Base-by-base conservation (phyloP, 2,113 vertebrate species). In the Odontesthes bonariensis region DNA sequence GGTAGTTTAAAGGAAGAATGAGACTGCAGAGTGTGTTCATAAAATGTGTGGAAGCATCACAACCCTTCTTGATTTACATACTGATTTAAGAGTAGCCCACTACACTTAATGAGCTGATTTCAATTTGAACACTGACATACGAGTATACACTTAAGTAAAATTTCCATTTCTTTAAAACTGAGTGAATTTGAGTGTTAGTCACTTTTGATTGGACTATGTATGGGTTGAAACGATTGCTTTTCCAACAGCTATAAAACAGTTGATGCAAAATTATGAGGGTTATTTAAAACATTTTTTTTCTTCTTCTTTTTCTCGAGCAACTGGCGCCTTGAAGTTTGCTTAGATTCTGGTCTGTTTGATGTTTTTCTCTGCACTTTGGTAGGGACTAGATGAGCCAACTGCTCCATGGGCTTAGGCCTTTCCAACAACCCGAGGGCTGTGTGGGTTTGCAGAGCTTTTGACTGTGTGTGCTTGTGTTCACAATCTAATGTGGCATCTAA, bases 401-500 rank as follows among this genome's bases (percentile, higher is more conserved):
- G 88, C 80, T 86, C 65, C 79, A 64, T 35, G 60, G 77, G 79
- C 58, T 85, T 75, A 57, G 63, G 68, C 35, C 59, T 84, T 74
- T 84, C 79, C 88, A 89, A 86, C 77, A 88, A 86, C 85, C 71
- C 23, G 69, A 58, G 82, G 80, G 71, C 75, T 79, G 52, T 74
- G 74, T 20, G 80, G 58, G 73, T 82, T 81, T 77, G 83, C 51
- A 64, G 53, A 75, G 71, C 61, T 68, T 78, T 63, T 58, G 61
- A 47, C 58, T 31, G 46, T 8, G 16, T 51, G 5, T 52, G 62
- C 61, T 75, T 84, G 83, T 79, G 60, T 72, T 80, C 52, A 46
- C 56, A 35, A 83, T 88, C 79, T 81, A 83, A 89, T 69, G 83
- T 72, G 73, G 65, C 66, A 69, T 79, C 87, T 86, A 79, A 89